Evolutionary conservation across 2,113 vertebrate species (phyloP).

Genomic region (Amblyopsis rosae): DNA sequence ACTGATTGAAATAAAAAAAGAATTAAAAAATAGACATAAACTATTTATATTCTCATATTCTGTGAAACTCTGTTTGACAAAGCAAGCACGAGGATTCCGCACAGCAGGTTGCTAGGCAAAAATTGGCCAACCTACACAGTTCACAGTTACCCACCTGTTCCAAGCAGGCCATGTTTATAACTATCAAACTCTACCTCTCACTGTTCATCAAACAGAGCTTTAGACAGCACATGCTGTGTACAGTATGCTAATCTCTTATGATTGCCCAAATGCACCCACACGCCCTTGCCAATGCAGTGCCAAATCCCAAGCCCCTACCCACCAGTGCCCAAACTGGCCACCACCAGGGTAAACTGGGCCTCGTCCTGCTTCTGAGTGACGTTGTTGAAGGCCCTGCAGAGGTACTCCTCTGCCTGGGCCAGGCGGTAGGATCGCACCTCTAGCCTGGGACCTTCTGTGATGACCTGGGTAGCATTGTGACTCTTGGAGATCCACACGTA

Average conservation of each 20-base stretch:
- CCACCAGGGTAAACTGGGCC: slow-evolving; percentile 85
- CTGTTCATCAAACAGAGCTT: slow-evolving; percentile 32
- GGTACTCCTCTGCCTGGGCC: slow-evolving; percentile 82
- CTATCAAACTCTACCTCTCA: slow-evolving; percentile 17
- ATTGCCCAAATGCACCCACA: slow-evolving; percentile 52
- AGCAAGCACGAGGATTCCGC: neutral
- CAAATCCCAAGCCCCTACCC: slow-evolving; percentile 43
- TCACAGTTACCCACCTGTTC: slow-evolving; percentile 8
- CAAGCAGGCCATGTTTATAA: slow-evolving; percentile 9
- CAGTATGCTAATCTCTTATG: slow-evolving; percentile 45
- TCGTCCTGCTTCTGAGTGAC: slow-evolving; percentile 86
- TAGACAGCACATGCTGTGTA: slow-evolving; percentile 42
- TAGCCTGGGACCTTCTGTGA: slow-evolving; percentile 84
- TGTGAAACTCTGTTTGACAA: neutral
- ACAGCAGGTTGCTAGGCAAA: neutral
- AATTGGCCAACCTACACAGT: slow-evolving; percentile 1
- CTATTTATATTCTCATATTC: neutral
- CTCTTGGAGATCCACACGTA: slow-evolving; percentile 87
- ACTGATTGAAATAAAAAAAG: slow-evolving; percentile 49
- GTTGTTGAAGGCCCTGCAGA: slow-evolving; percentile 92
- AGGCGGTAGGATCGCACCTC: slow-evolving; percentile 81
- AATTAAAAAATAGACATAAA: neutral
- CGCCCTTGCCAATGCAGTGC: slow-evolving; percentile 12
- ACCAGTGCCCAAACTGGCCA: slow-evolving; percentile 84
- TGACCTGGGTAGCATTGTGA: slow-evolving; percentile 80